Evolutionary conservation across 2,888 invertebrate genomes (phyloP).

Genomic region (Noctua janthe): DNA sequence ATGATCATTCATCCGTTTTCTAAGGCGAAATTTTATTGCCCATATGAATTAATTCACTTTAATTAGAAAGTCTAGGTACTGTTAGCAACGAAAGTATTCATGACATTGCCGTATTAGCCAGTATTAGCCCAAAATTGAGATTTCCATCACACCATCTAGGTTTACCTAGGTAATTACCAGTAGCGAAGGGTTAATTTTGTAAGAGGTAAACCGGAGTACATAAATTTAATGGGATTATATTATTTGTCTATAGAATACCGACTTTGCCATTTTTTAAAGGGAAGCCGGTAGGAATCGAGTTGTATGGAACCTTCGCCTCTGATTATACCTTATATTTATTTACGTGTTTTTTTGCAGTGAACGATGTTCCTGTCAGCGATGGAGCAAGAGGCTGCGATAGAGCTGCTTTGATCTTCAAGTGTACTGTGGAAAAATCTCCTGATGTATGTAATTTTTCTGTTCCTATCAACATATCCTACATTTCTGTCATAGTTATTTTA

Average conservation of each 20-base stretch:
- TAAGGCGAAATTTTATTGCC: neutral
- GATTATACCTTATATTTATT: neutral
- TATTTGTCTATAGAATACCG: too few species aligned
- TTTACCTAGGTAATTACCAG: neutral
- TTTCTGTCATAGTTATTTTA: neutral
- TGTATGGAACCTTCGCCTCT: too few species aligned
- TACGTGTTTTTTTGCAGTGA: slow-evolving; percentile 72
- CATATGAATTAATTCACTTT: slow-evolving; percentile 9
- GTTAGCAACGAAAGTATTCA: neutral
- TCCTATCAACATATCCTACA: neutral
- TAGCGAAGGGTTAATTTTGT: too few species aligned
- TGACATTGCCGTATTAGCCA: too few species aligned
- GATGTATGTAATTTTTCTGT: slow-evolving; percentile 64
- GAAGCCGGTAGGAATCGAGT: too few species aligned
- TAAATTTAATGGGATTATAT: too few species aligned
- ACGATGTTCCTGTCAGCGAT: slow-evolving; percentile 74
- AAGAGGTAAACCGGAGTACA: too few species aligned
- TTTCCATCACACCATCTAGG: neutral
- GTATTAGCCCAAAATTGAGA: neutral
- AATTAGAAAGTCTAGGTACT: neutral
- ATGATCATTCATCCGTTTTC: slow-evolving; percentile 16
- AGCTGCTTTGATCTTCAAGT: slow-evolving; percentile 78
- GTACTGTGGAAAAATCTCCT: slow-evolving; percentile 74
- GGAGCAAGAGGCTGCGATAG: slow-evolving; percentile 79
- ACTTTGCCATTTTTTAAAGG: too few species aligned